Evolutionary conservation across 2,113 vertebrate species (phyloP), one percentile per base, ranked within the genome.

Genomic region (Hassar affinis): DNA sequence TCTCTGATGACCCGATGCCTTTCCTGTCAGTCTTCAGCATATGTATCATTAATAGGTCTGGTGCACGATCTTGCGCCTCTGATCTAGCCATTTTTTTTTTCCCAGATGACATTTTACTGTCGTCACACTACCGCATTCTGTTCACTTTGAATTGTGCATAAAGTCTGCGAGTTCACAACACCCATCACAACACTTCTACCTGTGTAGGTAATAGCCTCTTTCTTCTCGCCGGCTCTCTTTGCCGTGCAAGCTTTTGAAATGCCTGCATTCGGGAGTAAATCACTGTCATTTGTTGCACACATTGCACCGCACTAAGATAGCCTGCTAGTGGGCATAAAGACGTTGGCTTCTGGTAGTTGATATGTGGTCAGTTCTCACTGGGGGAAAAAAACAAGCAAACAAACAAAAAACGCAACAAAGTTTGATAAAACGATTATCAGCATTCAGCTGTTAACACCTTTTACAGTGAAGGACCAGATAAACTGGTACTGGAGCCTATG

Each of bases 11-110:
- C 87, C 87, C 22, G 76, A 88, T 80, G 72, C 82, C 80, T 88
- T 81, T 85, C 25, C 45, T 71, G 88, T 89, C 86, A 69, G 74
- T 87, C 85, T 22, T 1, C 85, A 86, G 80, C 86, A 83, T 85
- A 90, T 91, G 90, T 90, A 88, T 91, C 88, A 90, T 81, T 92
- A 92, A 91, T 91, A 91, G 90, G 85, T 87, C 80, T 79, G 83
- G 78, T 76, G 80, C 76, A 85, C 56, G 25, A 47, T 83, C 89
- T 86, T 82, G 33, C 76, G 64, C 56, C 68, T 59, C 69, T 69
- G 85, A 84, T 90, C 82, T 30, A 6, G 82, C 71, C 86, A 2
- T 85, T 56, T 52, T 0, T 85, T 56, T 52, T 87, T 86, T n/a
- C n/a, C 87, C 87, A 74, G 78, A 87, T 90, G 90, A 89, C 92